A percentile compares a stretch with the other conserved stretches of the same genome.
Conservation (phyloP, 2,113 vertebrate species). For the Platichthys flesus region DNA sequence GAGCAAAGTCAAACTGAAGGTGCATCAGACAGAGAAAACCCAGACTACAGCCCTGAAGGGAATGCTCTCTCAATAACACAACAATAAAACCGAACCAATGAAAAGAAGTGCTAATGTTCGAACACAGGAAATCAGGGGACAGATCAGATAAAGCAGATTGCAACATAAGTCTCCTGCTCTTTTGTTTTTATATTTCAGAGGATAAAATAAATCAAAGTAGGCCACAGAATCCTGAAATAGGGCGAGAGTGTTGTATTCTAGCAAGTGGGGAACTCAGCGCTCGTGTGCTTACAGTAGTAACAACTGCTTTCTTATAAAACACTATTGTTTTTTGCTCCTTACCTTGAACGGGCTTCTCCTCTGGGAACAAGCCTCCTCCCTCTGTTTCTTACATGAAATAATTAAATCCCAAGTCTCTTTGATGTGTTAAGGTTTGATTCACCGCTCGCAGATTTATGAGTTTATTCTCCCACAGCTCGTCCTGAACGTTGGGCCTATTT, state of each 20-base stretch:
- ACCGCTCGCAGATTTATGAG: conserved; percentile 45
- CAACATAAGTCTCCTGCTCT: conserved; percentile 44
- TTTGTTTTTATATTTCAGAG: conserved; percentile 57
- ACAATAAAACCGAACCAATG: conserved; percentile 7
- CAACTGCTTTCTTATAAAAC: conserved; percentile 43
- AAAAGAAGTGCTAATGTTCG: background rate
- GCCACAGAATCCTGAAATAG: conserved; percentile 67
- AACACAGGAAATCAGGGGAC: background rate
- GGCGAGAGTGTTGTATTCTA: conserved; percentile 49
- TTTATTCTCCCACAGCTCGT: conserved; percentile 41
- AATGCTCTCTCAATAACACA: conserved; percentile 45
- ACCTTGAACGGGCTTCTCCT: conserved; percentile 53
- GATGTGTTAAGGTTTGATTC: conserved; percentile 60
- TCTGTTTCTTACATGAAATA: conserved; percentile 47
- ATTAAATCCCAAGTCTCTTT: conserved; percentile 73
- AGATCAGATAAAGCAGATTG: conserved; percentile 31
- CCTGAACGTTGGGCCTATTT: conserved; percentile 29
- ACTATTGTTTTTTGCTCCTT: conserved; percentile 34
- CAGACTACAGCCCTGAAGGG: conserved; percentile 9
- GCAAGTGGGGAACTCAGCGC: conserved; percentile 19
- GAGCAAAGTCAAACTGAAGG: conserved; percentile 16
- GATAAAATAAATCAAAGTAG: conserved; percentile 43
- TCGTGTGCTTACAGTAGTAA: conserved; percentile 42
- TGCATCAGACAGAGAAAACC: conserved; percentile 15
- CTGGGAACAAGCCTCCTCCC: conserved; percentile 42